Percentiles rank a stretch among this genome's conserved stretches.
These are phyloP conservation scores for Geococcyx californianus DNA, from an alignment of 2,113 vertebrate species.

Conservation along the genomic window DNA sequence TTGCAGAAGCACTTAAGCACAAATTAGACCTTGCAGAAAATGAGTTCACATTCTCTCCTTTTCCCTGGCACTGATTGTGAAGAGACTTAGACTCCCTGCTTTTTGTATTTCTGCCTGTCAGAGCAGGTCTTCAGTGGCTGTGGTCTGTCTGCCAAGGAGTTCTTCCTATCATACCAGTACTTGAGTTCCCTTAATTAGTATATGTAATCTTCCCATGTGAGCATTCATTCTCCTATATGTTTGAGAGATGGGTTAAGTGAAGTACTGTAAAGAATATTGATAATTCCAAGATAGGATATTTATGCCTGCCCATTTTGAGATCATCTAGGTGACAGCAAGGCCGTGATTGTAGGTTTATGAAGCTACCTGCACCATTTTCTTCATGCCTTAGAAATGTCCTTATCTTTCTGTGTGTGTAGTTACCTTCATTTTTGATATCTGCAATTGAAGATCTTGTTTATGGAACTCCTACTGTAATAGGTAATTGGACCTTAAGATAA, in stretches of 20 bases:
- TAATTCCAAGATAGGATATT: neutral
- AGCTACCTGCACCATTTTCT: neutral
- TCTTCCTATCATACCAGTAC: neutral
- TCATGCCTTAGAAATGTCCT: neutral
- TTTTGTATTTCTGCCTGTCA: rapidly evolving
- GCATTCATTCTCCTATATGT: neutral
- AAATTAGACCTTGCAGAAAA: neutral
- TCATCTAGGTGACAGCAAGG: neutral
- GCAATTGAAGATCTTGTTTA: neutral
- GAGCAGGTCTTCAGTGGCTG: neutral
- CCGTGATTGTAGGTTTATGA: neutral
- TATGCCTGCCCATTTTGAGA: neutral
- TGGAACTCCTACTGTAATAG: neutral
- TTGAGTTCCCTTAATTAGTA: neutral
- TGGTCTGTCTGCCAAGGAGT: neutral
- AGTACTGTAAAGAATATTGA: neutral
- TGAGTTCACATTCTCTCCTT: neutral
- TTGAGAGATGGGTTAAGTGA: neutral
- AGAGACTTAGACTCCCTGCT: neutral
- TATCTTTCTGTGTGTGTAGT: neutral
- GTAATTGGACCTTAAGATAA: neutral
- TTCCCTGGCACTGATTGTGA: neutral
- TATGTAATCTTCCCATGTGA: neutral
- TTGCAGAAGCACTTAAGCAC: neutral
- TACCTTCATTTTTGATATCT: neutral